Percentiles rank a stretch among this genome's conserved stretches.
phyloP scores from a whole-genome alignment of 53 echinoderm and acorn worm genomes.

The Patiria pectinifera region DNA sequence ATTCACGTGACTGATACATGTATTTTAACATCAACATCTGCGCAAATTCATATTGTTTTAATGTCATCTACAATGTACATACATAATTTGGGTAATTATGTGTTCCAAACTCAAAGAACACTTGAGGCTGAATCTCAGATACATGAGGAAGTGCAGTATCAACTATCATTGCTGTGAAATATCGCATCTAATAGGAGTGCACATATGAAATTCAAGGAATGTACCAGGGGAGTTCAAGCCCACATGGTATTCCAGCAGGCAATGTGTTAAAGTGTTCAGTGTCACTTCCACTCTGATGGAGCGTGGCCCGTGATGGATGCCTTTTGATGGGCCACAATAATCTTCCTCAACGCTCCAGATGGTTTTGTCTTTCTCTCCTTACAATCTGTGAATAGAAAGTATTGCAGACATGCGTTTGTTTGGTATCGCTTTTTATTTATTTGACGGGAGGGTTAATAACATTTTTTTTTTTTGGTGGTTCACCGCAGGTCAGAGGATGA shows the following conservation, averaged over 20 bases:
- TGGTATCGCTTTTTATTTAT: background rate
- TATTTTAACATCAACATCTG: too few relatives aligned
- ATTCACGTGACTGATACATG: background rate
- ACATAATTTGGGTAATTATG: too few relatives aligned
- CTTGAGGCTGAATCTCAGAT: too few relatives aligned
- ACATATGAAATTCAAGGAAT: background rate
- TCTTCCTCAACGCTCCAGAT: slow-evolving; percentile 21
- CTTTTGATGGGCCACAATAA: slow-evolving; percentile 10
- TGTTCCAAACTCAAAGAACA: too few relatives aligned
- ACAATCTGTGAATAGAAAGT: background rate
- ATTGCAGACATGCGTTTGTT: slow-evolving; percentile 16
- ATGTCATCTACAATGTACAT: too few relatives aligned
- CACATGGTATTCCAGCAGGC: slow-evolving; percentile 36
- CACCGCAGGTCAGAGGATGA: slow-evolving; percentile 33
- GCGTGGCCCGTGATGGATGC: slow-evolving; percentile 16
- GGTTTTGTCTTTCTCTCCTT: background rate
- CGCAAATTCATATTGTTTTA: too few relatives aligned
- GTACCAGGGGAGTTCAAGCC: slow-evolving; percentile 15
- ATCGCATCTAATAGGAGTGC: background rate
- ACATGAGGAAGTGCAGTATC: too few relatives aligned
- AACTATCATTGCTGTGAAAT: background rate
- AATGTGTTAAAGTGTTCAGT: slow-evolving; percentile 36
- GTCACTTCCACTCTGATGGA: slow-evolving; percentile 27
- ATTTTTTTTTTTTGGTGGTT: slow-evolving; percentile 2
- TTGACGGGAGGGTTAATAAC: background rate